phyloP scores from a whole-genome alignment of 2,888 invertebrate genomes.

The Pilophorus perplexus region DNA sequence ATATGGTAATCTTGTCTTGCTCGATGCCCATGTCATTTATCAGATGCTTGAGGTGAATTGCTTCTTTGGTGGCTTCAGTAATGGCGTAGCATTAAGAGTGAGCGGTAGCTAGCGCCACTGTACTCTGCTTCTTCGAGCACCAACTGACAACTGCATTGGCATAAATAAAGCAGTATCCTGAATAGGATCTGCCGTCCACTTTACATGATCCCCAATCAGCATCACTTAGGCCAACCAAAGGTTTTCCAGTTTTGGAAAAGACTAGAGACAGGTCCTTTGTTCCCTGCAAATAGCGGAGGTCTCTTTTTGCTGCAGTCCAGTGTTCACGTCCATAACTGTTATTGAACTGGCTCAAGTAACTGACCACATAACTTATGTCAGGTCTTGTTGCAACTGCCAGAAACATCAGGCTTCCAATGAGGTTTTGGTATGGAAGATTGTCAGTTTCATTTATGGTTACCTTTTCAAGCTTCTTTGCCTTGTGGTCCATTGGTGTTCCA shows the following conservation, averaged over 20 bases:
- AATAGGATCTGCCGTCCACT: slow-evolving; percentile 34
- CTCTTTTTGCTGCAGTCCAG: slow-evolving; percentile 43
- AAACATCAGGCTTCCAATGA: slow-evolving; percentile 27
- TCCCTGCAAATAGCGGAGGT: slow-evolving; percentile 39
- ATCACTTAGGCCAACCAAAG: slow-evolving; percentile 23
- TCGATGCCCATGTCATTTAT: not conserved
- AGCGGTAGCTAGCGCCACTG: slow-evolving; percentile 34
- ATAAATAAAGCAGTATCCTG: slow-evolving; percentile 37
- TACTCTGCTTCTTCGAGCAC: slow-evolving; percentile 37
- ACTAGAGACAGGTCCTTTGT: slow-evolving; percentile 30
- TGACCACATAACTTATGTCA: slow-evolving; percentile 37
- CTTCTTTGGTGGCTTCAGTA: slow-evolving; percentile 29
- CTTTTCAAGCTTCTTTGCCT: slow-evolving; percentile 1
- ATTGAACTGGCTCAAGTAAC: slow-evolving; percentile 38
- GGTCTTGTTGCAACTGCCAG: slow-evolving; percentile 36
- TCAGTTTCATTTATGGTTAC: slow-evolving; percentile 4
- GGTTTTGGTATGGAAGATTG: slow-evolving; percentile 36
- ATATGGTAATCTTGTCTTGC: slow-evolving; percentile 14
- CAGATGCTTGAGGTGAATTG: slow-evolving; percentile 33
- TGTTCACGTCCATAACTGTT: slow-evolving; percentile 28
- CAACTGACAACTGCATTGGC: slow-evolving; percentile 25
- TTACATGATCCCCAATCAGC: slow-evolving; percentile 40
- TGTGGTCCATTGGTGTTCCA: slow-evolving; percentile 20
- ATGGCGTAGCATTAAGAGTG: slow-evolving; percentile 29
- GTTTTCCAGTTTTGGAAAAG: slow-evolving; percentile 28